These are phyloP conservation scores for Clepsis dumicolana DNA, from an alignment of 2,888 invertebrate genomes.

Conservation along the genomic window DNA sequence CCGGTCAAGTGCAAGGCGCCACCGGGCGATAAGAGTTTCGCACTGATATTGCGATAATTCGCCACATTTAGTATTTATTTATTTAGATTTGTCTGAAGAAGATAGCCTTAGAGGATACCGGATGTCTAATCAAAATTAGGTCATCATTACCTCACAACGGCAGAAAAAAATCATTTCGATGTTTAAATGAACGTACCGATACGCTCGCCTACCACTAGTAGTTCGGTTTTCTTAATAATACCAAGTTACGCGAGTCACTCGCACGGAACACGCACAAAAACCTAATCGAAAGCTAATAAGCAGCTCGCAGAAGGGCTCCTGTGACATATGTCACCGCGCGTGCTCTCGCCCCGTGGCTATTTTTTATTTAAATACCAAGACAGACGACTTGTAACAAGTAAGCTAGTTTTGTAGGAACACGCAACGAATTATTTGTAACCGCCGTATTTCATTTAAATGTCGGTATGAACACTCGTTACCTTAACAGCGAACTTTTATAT, in stretches of 20 bases:
- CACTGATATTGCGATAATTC: constrained; percentile 20
- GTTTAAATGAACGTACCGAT: constrained; percentile 34
- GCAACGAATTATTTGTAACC: not conserved
- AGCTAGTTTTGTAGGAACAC: constrained; percentile 4
- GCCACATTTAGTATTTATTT: constrained; percentile 21
- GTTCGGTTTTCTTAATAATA: constrained; percentile 45
- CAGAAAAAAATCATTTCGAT: not conserved
- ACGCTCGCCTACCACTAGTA: no score
- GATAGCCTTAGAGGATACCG: constrained; percentile 14
- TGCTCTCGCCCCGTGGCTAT: constrained; percentile 56
- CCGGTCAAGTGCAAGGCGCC: constrained; percentile 27
- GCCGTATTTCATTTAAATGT: not conserved
- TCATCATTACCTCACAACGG: constrained; percentile 14
- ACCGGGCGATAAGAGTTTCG: constrained; percentile 27
- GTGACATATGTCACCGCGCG: constrained; percentile 71
- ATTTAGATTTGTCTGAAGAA: constrained; percentile 39
- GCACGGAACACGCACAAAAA: constrained; percentile 50
- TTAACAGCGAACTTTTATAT: not conserved
- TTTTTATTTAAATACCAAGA: constrained; percentile 49
- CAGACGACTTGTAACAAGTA: constrained; percentile 12
- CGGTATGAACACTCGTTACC: not conserved
- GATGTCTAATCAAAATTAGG: constrained; percentile 28
- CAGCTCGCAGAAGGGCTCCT: constrained; percentile 49
- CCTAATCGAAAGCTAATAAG: constrained; percentile 52
- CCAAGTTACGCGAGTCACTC: constrained; percentile 45